Evolutionary conservation across 2,797 vertebrate genomes (phyloP), one percentile per base, ranked within the genome.

Genomic region (Anguilla pacifica): DNA sequence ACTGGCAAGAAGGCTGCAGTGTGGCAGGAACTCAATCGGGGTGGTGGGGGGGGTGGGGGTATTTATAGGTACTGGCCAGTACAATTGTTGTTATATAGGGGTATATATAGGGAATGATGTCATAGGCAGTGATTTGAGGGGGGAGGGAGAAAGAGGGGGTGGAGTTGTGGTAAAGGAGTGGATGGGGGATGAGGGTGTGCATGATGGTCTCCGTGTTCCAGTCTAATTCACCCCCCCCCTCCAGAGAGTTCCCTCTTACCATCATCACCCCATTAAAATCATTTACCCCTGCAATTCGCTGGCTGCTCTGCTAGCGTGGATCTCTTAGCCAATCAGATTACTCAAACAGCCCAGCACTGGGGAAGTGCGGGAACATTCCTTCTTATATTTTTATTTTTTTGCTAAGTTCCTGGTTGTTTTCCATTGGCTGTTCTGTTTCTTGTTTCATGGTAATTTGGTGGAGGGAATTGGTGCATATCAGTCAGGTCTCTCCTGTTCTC

Each of bases 191-290:
- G 91, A 90, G 91, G 67, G 31, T 92, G 92, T 93, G 89, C 90
- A 92, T 89, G 91, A 94, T 93, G 92, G 93, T 93, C 93, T 92
- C 93, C 95, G 90, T 86, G 91, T 94, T 94, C 59, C 91, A 94
- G 93, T 87, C 82, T 93, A 94, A 90, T 90, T 86, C 7, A 77
- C 64, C 9, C 5, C 28, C 31, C 13, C 11, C 74, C n/a, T 13
- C 43, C 95, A 43, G 94, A 95, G 96, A 95, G 94, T 92, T 91
- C 95, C 93, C 92, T 90, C 93, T 95, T 95, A 94, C 94, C 93
- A 93, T 95, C 93, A 94, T 93, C 53, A 90, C 89, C 93, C 93
- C 93, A 95, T 95, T 96, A 95, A 96, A 95, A 96, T 95, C 95
- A 93, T 94, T 96, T 96, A 96, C 94, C 92, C 91, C 90, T 94